Base-by-base conservation (phyloP, 2,888 invertebrate species). In the Tinea trinotella region DNA sequence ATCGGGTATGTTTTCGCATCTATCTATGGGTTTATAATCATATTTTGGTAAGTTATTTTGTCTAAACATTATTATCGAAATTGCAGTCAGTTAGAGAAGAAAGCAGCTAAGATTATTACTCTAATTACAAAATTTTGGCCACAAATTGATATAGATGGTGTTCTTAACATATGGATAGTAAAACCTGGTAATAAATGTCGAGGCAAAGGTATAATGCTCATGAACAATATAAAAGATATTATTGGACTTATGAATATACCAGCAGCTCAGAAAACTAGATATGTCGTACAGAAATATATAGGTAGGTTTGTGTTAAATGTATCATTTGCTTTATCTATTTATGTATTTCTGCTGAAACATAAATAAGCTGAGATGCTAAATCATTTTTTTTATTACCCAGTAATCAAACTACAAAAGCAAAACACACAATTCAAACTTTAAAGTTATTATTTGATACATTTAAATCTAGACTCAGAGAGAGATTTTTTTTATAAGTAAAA, bases 241-340 rank as follows among this genome's bases (percentile, higher is more conserved):
- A 75, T 94, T 59, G 90, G 90, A 19, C 87, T 91, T 54, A 87
- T 92, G n/a, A 92, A 92, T 68, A 87, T 89, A 60, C 88, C 90
- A n/a, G 53, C 58, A 15, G 88, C 88, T 19, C 84, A 89, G 61
- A 92, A 92, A 75, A 88, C 91, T 67, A 90, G 94, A 87, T 97
- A 93, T 74, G 96, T 98, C 52, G 94, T 97, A 9, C 97, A 98
- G 74, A 98, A 98, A 80, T 98, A 98, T 72, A 96, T 98, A 63
- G 96, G 96, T 96, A 87, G 82, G 72, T 64, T n/a, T n/a, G n/a
- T n/a, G n/a, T n/a, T n/a, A n/a, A n/a, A n/a, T n/a, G n/a, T n/a
- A n/a, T n/a, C n/a, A n/a, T n/a, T n/a, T n/a, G n/a, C n/a, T n/a
- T n/a, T n/a, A n/a, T n/a, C n/a, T n/a, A n/a, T n/a, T n/a, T n/a